A percentile compares a stretch with the other conserved stretches of the same genome.
phyloP scores from a whole-genome alignment of 2,888 invertebrate genomes.

The Drosophila melanosoma region DNA sequence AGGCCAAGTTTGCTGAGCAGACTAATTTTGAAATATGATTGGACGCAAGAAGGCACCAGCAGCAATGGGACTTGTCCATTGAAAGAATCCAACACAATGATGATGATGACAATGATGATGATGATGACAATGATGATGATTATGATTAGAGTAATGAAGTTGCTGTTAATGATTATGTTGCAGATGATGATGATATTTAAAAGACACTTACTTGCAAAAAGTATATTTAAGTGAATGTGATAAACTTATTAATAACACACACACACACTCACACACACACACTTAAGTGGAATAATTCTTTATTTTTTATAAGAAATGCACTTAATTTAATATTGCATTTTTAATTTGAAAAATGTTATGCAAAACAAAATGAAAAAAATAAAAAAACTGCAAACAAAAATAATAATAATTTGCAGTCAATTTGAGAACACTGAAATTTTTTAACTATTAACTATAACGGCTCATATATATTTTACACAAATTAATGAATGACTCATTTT shows the following conservation, averaged over 20 bases:
- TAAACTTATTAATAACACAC: slow-evolving; percentile 35
- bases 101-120: background rate
- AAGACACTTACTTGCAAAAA: slow-evolving; percentile 59
- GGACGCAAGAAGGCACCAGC: slow-evolving; percentile 22
- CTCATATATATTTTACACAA: background rate
- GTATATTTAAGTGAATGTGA: slow-evolving; percentile 31
- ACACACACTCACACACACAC: background rate
- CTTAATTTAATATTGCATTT: background rate
- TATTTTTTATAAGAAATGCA: background rate
- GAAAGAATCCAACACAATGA: background rate
- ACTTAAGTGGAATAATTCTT: background rate
- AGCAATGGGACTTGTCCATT: background rate
- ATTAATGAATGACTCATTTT: background rate
- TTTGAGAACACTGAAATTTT: too few species aligned
- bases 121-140: slow-evolving; percentile 17
- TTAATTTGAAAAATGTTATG: background rate
- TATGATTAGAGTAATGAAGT: slow-evolving; percentile 5
- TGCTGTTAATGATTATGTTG: slow-evolving; percentile 11
- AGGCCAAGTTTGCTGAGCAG: slow-evolving; percentile 62
- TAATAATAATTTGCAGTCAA: background rate
- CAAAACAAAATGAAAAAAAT: background rate
- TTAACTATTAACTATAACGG: background rate
- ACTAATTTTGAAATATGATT: slow-evolving; percentile 67
- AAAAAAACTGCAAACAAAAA: background rate
- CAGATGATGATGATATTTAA: slow-evolving; percentile 46